Base-by-base conservation (phyloP, 23 tunicate genomes). In the Botrylloides violaceus region DNA sequence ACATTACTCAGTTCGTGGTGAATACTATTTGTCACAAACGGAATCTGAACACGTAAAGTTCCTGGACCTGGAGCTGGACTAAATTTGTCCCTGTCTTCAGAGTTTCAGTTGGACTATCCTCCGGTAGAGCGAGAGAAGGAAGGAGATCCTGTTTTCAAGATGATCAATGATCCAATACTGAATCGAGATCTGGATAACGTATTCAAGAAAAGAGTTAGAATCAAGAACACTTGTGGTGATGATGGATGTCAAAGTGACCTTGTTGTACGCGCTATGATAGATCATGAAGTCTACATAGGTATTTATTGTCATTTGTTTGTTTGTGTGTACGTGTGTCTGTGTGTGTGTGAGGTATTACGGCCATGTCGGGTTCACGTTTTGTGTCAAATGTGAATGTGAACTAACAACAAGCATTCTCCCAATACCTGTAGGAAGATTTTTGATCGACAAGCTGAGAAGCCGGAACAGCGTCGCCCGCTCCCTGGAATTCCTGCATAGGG, bases 231-330 rank as follows among this genome's bases (percentile, higher is more conserved):
- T 47, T 85, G 94, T 60, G 81, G 85, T 5, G 77, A 66, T 34
- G 81, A 85, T 31, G 94, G 77, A 26, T 85, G 94, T 61, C 85
- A 80, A 43, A 85, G 94, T 47, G 29, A 80, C 53, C 55, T 85
- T 55, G 48, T 32, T 2, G 72, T 80, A 23, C 31, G 29, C 2
- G 94, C 88, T n/a, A 38, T 53, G 12, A 49, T 80, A 30, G 84
- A 84, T 7, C 1, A 59, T 12, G 85, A 80, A 75, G 36, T 74
- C 22, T 43, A 7, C 53, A 15, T 43, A 43, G 53, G 53, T n/a
- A n/a, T n/a, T n/a, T n/a, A n/a, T n/a, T n/a, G n/a, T n/a, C n/a
- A n/a, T n/a, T n/a, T n/a, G n/a, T n/a, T n/a, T n/a, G n/a, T n/a
- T n/a, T n/a, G n/a, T n/a, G n/a, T n/a, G n/a, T n/a, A n/a, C n/a